These are phyloP conservation scores for Lucilia sericata DNA, from an alignment of 1,140 invertebrate species.

Conservation along the genomic window DNA sequence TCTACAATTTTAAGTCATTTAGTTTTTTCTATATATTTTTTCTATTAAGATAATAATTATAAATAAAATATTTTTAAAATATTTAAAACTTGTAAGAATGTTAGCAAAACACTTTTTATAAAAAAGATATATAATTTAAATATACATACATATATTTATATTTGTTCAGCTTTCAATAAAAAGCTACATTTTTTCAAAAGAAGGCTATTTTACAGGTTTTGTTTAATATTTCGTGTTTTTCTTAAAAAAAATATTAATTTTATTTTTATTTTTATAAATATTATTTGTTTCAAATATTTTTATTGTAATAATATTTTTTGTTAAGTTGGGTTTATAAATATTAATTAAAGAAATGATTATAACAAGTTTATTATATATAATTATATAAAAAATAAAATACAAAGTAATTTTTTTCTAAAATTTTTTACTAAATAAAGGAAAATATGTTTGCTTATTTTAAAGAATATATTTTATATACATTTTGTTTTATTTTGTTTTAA, in stretches of 20 bases:
- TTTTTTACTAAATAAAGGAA: constrained; percentile 32
- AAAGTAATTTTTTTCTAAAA: constrained; percentile 2
- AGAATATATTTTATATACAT: constrained; percentile 27
- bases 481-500: constrained; percentile 36
- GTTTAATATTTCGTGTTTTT: constrained; percentile 39
- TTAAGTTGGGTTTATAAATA: constrained; percentile 51
- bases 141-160: background rate
- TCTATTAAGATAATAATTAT: background rate
- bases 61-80: constrained; percentile 16
- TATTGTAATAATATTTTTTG: constrained; percentile 38
- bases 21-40: background rate
- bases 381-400: constrained; percentile 47
- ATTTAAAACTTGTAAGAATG: constrained; percentile 21
- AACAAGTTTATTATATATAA: constrained; percentile 37
- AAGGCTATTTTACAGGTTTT: constrained; percentile 67
- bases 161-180: background rate
- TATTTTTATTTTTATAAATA: constrained; percentile 38
- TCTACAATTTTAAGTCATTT: constrained; percentile 22
- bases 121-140: background rate
- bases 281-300: constrained; percentile 30
- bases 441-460: constrained; percentile 23
- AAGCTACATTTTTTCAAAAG: constrained; percentile 49
- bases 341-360: constrained; percentile 47
- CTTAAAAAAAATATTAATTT: background rate
- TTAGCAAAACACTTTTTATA: background rate